Evolutionary conservation across 1,140 invertebrate species (phyloP), one percentile per base, ranked within the genome.

Genomic region (Aleiodes sp.): DNA sequence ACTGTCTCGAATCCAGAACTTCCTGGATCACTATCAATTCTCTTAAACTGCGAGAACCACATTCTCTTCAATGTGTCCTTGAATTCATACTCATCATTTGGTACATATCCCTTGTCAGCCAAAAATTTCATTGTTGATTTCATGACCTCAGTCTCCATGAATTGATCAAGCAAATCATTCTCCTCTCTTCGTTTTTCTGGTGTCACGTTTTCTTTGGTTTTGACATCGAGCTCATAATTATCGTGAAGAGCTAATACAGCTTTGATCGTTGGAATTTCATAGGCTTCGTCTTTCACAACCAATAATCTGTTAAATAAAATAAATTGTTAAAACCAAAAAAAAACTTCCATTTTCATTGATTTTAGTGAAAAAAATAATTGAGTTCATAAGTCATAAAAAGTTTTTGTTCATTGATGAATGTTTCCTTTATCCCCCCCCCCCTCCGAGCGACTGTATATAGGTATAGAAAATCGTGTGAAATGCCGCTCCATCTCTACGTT

Each of bases 1-100:
- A 90, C 83, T 16, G 90, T 89, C 70, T 91, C 90, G 70, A 91
- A 90, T 1, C 89, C 88, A 57, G 87, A 88, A 65, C 88, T 89
- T 0, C 87, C 86, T 0, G 86, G 73, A 24, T 85, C 83, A 1
- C 84, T 83, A 12, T 86, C 84, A 39, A 85, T 84, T 46, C 89
- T 78, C n/a, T 88, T 83, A 73, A 89, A 90, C 57, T 88, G 79
- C 0, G 84, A 84, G 70, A 88, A 88, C 87, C 87, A 88, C 29
- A 89, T 86, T 10, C 87, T 77, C 66, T 80, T 82, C 28, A 90
- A 70, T 0, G 84, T 78, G 33, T 88, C 83, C 46, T 87, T 87
- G 46, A 88, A 88, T 35, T 87, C 86, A 41, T 86, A 85, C 2
- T 83, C 82, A 60, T 87, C 84, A 21, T 84, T 74, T 0, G 73